Conservation (phyloP, 2,888 invertebrate species). For the Athrips mouffetella region DNA sequence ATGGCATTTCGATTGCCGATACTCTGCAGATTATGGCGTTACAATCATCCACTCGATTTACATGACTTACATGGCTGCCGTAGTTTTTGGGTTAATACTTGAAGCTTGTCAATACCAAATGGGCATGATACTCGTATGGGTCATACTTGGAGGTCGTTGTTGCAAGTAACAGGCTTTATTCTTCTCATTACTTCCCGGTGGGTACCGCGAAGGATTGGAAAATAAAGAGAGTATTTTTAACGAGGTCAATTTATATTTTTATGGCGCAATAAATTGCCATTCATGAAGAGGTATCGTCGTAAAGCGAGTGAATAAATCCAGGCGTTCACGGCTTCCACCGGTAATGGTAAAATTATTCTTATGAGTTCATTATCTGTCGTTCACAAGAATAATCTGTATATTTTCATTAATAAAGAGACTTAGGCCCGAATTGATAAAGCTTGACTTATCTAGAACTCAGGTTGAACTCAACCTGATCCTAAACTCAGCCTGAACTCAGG, state of each 20-base stretch:
- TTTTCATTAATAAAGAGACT: no score
- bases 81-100: background rate
- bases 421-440: no score
- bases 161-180: slow-evolving; percentile 16
- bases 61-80: background rate
- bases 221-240: slow-evolving; percentile 7
- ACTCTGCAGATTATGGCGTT: background rate
- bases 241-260: slow-evolving; percentile 14
- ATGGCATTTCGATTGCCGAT: background rate
- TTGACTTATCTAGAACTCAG: no score
- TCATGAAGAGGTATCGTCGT: slow-evolving; percentile 13
- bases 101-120: background rate
- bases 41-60: slow-evolving; percentile 1
- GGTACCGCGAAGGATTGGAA: background rate
- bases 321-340: background rate
- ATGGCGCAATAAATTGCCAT: slow-evolving; percentile 15
- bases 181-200: slow-evolving; percentile 13
- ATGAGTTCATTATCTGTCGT: slow-evolving; percentile 9
- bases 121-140: background rate
- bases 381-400: no score
- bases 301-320: slow-evolving; percentile 13
- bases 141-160: slow-evolving; percentile 2
- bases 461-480: no score
- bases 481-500: no score
- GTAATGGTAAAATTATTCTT: slow-evolving; percentile 13